Evolutionary conservation across 2,113 vertebrate species (phyloP).

Genomic region (Isurus oxyrinchus): DNA sequence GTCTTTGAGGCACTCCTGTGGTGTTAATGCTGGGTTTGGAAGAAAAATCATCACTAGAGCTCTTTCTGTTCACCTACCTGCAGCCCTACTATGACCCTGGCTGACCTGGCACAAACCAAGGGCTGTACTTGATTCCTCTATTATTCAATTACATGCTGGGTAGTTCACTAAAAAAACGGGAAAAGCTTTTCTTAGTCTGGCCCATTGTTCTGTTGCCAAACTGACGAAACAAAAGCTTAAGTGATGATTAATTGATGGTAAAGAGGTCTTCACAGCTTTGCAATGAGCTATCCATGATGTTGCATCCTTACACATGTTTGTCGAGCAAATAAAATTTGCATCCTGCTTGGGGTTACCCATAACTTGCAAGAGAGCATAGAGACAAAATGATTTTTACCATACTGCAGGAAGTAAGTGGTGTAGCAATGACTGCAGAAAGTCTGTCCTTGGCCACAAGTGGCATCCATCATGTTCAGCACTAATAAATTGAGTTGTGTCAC

Average conservation of each 20-base stretch:
- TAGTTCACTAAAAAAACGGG: no score
- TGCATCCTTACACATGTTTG: not conserved
- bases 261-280: not conserved
- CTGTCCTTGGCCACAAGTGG: conserved; percentile 7
- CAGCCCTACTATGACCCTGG: not conserved
- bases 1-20: not conserved
- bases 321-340: not conserved
- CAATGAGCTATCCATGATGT: not conserved
- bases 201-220: not conserved
- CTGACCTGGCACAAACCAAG: not conserved
- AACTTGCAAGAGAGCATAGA: not conserved
- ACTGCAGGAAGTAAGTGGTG: not conserved
- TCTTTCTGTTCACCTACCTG: not conserved
- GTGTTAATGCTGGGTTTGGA: not conserved
- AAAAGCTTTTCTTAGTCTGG: not conserved
- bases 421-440: not conserved
- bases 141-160: not conserved
- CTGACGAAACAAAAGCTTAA: not conserved
- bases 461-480: not conserved
- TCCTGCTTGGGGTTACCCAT: not conserved
- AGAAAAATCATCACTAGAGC: not conserved
- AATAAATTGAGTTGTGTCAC: conserved; percentile 1
- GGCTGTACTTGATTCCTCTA: not conserved
- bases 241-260: not conserved
- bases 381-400: not conserved